Base-by-base conservation (phyloP, 2,113 vertebrate genomes). In the Acrocephalus kingi region DNA sequence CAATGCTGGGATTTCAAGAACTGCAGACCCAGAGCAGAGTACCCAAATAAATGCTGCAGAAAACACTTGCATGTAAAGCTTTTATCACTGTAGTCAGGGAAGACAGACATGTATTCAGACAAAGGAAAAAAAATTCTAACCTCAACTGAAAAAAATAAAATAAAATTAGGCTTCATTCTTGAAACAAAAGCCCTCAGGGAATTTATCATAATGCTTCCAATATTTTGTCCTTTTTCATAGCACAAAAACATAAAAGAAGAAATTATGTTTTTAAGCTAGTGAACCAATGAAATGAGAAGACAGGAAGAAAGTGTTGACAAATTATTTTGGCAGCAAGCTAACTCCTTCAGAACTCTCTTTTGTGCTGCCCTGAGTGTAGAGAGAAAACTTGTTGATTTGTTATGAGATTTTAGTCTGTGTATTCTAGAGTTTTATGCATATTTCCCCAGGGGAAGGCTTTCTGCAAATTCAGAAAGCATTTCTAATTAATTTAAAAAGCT, bases 401-500 rank as follows among this genome's bases (percentile, higher is more conserved):
- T 74, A 4, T 83, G 78, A 91, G 76, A 81, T 89, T 81, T 93
- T 37, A 37, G 39, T 61, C 28, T 46, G 23, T 45, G 43, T 46
- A 45, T 37, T 39, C 15, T 56, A 63, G 54, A 2, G 2, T 72
- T 85, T 49, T 66, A 87, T 72, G 49, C 51, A 35, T 71, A 94
- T 75, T 93, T 22, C 18, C 49, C 9, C 33, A 61, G 56, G n/a
- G 89, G 21, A 75, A 89, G 61, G 35, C 39, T 78, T 59, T 62
- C 67, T 89, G 83, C 33, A 43, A 79, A 59, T 58, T 79, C 56
- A 4, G 3, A 95, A 90, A 82, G 27, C 10, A 51, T 51, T 92
- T 81, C 72, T 75, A 85, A 89, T 88, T 88, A 92, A 90, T 92
- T 93, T 9, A 69, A 82, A 73, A 92, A 71, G 16, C 41, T 92